Evolutionary conservation across 2,888 invertebrate genomes (phyloP).

Genomic region (Xiphydria camelus): DNA sequence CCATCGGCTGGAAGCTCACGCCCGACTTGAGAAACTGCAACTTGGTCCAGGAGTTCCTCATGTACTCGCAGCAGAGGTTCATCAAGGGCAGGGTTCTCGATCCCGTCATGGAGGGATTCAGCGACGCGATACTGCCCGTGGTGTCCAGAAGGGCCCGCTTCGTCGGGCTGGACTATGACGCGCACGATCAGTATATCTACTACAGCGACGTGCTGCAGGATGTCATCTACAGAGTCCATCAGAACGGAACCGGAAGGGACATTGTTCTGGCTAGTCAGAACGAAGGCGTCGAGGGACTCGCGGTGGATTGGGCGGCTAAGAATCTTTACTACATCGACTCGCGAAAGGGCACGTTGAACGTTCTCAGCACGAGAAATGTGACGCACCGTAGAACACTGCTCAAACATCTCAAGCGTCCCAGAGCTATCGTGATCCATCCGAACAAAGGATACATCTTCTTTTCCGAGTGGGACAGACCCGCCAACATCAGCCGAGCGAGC

Average conservation of each 20-base stretch:
- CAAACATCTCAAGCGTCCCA: constrained; percentile 86
- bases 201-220: constrained; percentile 97
- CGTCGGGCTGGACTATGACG: constrained; percentile 94
- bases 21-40: constrained; percentile 79
- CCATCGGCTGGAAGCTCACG: constrained; percentile 80
- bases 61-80: constrained; percentile 94
- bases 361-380: constrained; percentile 84
- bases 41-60: constrained; percentile 82
- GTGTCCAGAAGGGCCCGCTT: constrained; percentile 89
- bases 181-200: constrained; percentile 87
- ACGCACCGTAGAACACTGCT: constrained; percentile 81
- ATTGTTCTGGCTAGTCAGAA: constrained; percentile 94
- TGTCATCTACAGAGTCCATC: constrained; percentile 81
- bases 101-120: constrained; percentile 87
- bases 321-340: constrained; percentile 96
- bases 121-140: constrained; percentile 93
- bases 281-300: constrained; percentile 94
- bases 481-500: constrained; percentile 91
- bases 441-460: constrained; percentile 93
- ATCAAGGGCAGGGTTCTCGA: constrained; percentile 91
- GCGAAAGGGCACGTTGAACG: constrained; percentile 90
- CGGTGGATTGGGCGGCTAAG: constrained; percentile 94
- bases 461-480: constrained; percentile 95
- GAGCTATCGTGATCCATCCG: constrained; percentile 96
- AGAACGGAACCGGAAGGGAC: constrained; percentile 79